A percentile compares a stretch with the other conserved stretches of the same genome.
Conservation (phyloP, 2,113 vertebrate genomes). For the Petromus typicus region DNA sequence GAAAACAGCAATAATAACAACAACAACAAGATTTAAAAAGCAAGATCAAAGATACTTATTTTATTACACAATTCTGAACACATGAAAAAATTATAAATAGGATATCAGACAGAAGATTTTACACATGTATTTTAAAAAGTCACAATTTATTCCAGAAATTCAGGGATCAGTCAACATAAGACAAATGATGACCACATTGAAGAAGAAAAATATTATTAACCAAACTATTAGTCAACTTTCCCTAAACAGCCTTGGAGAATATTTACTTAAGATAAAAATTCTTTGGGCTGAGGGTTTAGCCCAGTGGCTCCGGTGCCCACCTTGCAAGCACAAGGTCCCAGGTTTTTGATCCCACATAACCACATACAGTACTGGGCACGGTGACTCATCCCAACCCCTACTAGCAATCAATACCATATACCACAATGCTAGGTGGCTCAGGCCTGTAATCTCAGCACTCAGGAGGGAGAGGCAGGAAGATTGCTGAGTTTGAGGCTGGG, state of each 20-base stretch:
- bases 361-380: too few relatives aligned
- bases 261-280: conserved; percentile 1
- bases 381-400: too few relatives aligned
- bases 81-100: neutral
- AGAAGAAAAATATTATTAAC: neutral
- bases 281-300: too few relatives aligned
- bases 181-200: neutral
- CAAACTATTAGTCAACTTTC: neutral
- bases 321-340: too few relatives aligned
- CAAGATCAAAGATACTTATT: neutral
- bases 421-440: too few relatives aligned
- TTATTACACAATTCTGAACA: neutral
- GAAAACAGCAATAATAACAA: too few relatives aligned
- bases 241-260: neutral
- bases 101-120: neutral
- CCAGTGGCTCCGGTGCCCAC: too few relatives aligned
- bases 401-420: too few relatives aligned
- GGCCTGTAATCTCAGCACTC: too few relatives aligned
- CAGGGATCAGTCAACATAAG: neutral
- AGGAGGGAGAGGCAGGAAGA: too few relatives aligned
- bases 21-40: neutral
- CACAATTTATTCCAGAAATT: conserved; percentile 22
- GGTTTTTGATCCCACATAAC: too few relatives aligned
- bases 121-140: neutral
- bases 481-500: too few relatives aligned